Base-by-base conservation (phyloP, 2,888 invertebrate species). In the Lasius fuliginosus region DNA sequence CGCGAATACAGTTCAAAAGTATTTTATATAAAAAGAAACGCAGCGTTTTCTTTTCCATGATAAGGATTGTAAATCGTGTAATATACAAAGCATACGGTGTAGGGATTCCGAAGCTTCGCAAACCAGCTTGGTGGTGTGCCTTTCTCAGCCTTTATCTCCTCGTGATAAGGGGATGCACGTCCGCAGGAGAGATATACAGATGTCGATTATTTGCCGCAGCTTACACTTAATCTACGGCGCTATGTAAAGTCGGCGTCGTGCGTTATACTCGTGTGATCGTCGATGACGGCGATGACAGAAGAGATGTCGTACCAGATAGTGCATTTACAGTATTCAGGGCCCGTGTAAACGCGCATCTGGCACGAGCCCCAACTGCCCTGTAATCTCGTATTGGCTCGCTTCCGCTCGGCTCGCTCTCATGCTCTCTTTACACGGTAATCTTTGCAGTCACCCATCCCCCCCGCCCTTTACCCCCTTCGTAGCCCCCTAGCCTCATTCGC, bases 241-340 rank as follows among this genome's bases (percentile, higher is more conserved):
- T 62, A 79, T 23, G 30, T n/a, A 77, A 62, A 71, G 33, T 23
- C 33, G 79, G 42, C 40, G 69, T 65, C 65, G 33, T 49, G 46
- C 30, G 5, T 36, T 5, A 36, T 33, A 79, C 83, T 86, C 73
- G 36, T 33, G 4, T 36, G 79, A 49, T 83, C 71, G 75, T 82
- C 88, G 91, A 75, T 86, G 91, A 82, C 88, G 91, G 84, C 91
- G 94, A 23, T 23, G 23, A 94, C 95, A 95, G 95, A 92, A 94
- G 95, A 98, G 97, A 97, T 98, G 98, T 98, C 98, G 99, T 99
- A 99, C 99, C 98, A 99, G 98, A 99, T 98, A 98, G 99, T 99
- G 99, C 99, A 99, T 99, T 99, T 99, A 99, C 99, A 99, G 97
- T 96, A 96, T 96, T 95, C 94, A 94, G 94, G 95, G 95, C 95